Conservation (phyloP, 1,140 invertebrate species). For the Drosophila elegans region DNA sequence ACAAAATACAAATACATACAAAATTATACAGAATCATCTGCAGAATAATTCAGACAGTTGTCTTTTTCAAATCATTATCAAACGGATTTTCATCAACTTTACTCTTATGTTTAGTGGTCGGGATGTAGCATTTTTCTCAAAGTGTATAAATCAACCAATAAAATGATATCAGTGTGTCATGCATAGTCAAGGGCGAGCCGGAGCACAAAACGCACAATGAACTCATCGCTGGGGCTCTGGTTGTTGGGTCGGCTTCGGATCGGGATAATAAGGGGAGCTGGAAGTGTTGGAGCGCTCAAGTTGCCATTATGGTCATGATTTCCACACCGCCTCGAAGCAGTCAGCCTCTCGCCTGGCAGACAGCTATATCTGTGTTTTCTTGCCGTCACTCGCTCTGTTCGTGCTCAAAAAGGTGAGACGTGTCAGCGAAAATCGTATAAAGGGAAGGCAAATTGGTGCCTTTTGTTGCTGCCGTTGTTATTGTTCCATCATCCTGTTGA, state of each 20-base stretch:
- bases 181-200: conserved; percentile 42
- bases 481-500: conserved; percentile 54
- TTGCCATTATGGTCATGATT: conserved; percentile 60
- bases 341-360: not conserved
- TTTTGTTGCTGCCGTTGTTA: conserved; percentile 43
- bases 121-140: not conserved
- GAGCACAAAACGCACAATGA: conserved; percentile 53
- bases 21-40: too few relatives aligned
- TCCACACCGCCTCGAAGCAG: conserved; percentile 17
- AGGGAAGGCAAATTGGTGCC: conserved; percentile 54
- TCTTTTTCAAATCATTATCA: too few relatives aligned
- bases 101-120: too few relatives aligned
- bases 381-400: conserved; percentile 20
- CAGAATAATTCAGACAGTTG: too few relatives aligned
- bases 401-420: conserved; percentile 52
- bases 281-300: conserved; percentile 51
- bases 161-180: conserved; percentile 45
- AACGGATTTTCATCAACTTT: too few relatives aligned
- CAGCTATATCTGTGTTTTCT: conserved; percentile 14
- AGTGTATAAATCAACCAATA: conserved; percentile 38
- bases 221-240: conserved; percentile 42
- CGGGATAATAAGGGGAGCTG: conserved; percentile 32
- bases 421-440: conserved; percentile 60
- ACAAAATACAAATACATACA: too few relatives aligned
- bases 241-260: conserved; percentile 13